Base-by-base conservation (phyloP, 2,888 invertebrate genomes). In the Ommatoiulus sabulosus region DNA sequence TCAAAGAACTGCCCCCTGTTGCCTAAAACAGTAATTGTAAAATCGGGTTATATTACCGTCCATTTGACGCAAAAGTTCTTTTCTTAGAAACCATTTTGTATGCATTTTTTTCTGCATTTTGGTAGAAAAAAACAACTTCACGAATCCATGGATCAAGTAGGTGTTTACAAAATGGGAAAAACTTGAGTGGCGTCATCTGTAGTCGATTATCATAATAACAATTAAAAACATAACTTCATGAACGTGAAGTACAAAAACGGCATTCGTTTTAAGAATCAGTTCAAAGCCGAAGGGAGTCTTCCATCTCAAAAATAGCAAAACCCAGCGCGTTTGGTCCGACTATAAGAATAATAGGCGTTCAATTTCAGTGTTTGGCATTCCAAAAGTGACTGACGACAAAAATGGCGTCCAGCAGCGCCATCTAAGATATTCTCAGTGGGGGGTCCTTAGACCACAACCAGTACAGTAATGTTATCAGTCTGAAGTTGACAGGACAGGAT, bases 391-490 rank as follows among this genome's bases (percentile, higher is more conserved):
- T 80, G 35, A 24, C 80, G 80, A 80, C 80, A 80, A 80, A 35
- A 80, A 35, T 80, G 80, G 80, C 80, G 80, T 80, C 35, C 35
- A 35, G 80, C 80, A 80, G 80, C 80, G 80, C 80, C 80, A 80
- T 80, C 80, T 80, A 12, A 35, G 80, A 80, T 35, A 80, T 87
- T 87, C 87, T 17, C 87, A 87, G 87, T 43, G 24, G 87, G 87
- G n/a, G 52, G 24, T 52, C 87, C 52, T 52, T 24, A 87, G 48
- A 52, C 87, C 46, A 87, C 87, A 87, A 52, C 52, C 87, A 87
- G 52, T 24, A 46, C 48, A 48, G 87, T 87, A 87, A 87, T 87
- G 87, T 52, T 87, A 87, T 87, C 87, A 87, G 87, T 46, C 87
- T 87, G 44, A 48, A 87, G 72, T 72, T 72, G 72, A 72, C 72